These are phyloP conservation scores for Hetaerina titia DNA, from an alignment of 2,888 invertebrate species.

Conservation along the genomic window DNA sequence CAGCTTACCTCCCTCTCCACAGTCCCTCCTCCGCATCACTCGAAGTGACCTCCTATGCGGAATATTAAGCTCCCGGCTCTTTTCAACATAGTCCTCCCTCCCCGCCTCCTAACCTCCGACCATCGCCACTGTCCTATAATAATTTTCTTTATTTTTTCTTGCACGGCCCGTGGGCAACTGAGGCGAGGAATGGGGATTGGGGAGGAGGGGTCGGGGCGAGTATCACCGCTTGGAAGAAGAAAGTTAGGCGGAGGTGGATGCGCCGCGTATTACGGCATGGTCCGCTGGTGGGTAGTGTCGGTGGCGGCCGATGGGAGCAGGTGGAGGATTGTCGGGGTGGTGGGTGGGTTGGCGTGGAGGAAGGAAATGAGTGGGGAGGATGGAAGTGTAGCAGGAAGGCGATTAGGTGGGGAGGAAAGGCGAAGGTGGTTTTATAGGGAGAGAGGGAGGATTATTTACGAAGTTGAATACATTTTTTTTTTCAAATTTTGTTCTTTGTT, in stretches of 20 bases:
- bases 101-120: background rate
- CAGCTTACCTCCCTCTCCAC: no score
- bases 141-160: background rate
- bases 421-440: background rate
- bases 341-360: background rate
- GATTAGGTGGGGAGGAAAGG: background rate
- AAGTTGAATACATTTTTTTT: background rate
- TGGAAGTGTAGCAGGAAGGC: background rate
- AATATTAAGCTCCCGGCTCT: background rate
- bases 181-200: background rate
- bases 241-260: conserved; percentile 7
- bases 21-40: no score
- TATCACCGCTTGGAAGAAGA: background rate
- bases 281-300: background rate
- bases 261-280: background rate
- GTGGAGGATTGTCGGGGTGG: background rate
- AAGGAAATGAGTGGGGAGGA: background rate
- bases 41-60: background rate
- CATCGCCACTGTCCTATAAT: conserved; percentile 29
- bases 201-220: background rate
- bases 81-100: background rate
- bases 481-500: background rate
- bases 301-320: background rate
- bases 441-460: background rate
- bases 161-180: background rate